Evolutionary conservation across 2,797 vertebrate species (phyloP).

Genomic region (Neomorphus geoffroyi): DNA sequence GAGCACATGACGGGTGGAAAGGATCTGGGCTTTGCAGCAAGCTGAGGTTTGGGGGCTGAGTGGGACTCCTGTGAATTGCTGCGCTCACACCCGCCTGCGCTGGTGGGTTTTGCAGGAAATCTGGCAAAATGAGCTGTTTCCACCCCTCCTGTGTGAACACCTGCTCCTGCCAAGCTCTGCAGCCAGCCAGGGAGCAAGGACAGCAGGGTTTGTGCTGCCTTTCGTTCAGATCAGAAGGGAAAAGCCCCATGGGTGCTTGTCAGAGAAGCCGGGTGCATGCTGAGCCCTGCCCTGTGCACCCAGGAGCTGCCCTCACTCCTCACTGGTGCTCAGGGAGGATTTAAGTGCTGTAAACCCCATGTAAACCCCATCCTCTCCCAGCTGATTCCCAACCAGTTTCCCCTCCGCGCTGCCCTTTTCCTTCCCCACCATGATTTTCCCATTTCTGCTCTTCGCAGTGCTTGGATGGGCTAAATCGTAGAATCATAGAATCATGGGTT

Average conservation of each 20-base stretch:
- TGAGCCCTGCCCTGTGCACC: background rate
- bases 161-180: background rate
- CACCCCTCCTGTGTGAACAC: background rate
- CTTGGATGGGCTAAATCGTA: background rate
- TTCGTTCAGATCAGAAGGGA: background rate
- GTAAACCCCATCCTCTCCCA: accelerated
- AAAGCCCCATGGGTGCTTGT: background rate
- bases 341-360: background rate
- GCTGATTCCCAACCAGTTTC: background rate
- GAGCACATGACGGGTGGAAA: accelerated
- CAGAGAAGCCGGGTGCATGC: accelerated
- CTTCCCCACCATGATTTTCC: accelerated
- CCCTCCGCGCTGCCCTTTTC: background rate
- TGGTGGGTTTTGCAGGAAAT: background rate
- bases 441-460: background rate
- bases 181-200: accelerated
- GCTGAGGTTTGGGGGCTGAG: background rate
- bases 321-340: accelerated
- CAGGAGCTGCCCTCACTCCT: accelerated
- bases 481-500: too few species aligned
- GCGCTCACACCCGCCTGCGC: accelerated
- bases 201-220: background rate
- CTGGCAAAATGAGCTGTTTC: background rate
- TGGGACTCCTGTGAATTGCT: background rate
- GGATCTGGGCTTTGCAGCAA: background rate